These are phyloP conservation scores for Poeciliopsis paucimaculata DNA, from an alignment of 2,797 vertebrate species.

Conservation along the genomic window DNA sequence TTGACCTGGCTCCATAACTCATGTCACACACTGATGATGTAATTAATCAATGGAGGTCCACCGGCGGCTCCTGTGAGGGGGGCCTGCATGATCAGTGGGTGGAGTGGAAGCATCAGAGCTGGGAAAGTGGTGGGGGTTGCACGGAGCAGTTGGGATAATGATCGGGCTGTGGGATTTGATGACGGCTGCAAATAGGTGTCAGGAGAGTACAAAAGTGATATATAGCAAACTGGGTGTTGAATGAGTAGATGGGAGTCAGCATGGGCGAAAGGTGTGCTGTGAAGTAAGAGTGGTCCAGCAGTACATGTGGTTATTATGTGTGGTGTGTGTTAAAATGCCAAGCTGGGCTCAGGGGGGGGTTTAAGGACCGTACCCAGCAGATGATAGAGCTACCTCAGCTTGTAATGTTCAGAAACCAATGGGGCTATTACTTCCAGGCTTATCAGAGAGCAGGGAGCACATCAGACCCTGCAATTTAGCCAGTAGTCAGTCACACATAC, in stretches of 20 bases:
- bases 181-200: slow-evolving; percentile 64
- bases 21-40: slow-evolving; percentile 85
- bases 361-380: slow-evolving; percentile 45
- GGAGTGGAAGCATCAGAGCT: slow-evolving; percentile 42
- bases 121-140: slow-evolving; percentile 38
- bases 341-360: slow-evolving; percentile 47
- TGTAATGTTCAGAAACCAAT: slow-evolving; percentile 80
- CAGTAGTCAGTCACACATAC: slow-evolving; percentile 62
- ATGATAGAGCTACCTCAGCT: slow-evolving; percentile 72
- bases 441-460: slow-evolving; percentile 75
- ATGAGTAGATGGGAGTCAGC: slow-evolving; percentile 35
- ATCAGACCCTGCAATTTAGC: slow-evolving; percentile 84
- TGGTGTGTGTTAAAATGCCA: slow-evolving; percentile 47
- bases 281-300: slow-evolving; percentile 38
- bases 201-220: slow-evolving; percentile 60
- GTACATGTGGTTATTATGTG: slow-evolving; percentile 57
- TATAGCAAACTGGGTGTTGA: slow-evolving; percentile 48
- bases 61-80: slow-evolving; percentile 46
- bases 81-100: slow-evolving; percentile 53
- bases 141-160: slow-evolving; percentile 62
- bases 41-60: slow-evolving; percentile 81
- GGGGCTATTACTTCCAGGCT: slow-evolving; percentile 75
- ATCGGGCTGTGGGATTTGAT: slow-evolving; percentile 63
- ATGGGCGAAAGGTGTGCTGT: slow-evolving; percentile 38
- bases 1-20: slow-evolving; percentile 80